These are phyloP conservation scores for Salpingus planirostris DNA, from an alignment of 2,888 invertebrate genomes.

Conservation along the genomic window DNA sequence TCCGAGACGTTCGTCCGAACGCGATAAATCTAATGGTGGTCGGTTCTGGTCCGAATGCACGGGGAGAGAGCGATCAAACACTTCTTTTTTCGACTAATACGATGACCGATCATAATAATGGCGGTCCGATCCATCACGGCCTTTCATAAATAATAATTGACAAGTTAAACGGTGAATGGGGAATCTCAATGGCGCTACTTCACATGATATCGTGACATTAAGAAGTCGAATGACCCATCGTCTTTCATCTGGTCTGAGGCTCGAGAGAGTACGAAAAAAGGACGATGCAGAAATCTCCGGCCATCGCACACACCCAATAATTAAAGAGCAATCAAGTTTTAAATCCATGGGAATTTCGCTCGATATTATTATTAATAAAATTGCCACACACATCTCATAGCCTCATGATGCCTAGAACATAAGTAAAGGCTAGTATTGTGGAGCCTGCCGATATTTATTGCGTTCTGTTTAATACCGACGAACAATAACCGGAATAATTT, in stretches of 20 bases:
- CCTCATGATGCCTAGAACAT: no score
- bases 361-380: neutral
- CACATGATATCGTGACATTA: neutral
- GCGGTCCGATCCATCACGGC: slow-evolving; percentile 13
- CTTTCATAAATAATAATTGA: slow-evolving; percentile 16
- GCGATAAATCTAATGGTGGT: neutral
- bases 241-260: no score
- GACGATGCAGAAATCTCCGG: no score
- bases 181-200: neutral
- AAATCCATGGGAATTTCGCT: neutral
- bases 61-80: neutral
- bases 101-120: neutral
- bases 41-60: neutral
- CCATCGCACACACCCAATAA: no score
- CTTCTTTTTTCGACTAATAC: neutral
- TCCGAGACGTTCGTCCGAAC: neutral
- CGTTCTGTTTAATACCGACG: neutral
- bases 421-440: no score
- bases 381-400: no score
- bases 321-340: no score
- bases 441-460: slow-evolving; percentile 4
- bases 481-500: slow-evolving; percentile 3
- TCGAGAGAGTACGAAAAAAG: no score
- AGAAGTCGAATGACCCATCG: neutral
- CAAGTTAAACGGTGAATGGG: slow-evolving; percentile 9